Conservation (phyloP, 2,113 vertebrate species). For the Stegastes partitus region DNA sequence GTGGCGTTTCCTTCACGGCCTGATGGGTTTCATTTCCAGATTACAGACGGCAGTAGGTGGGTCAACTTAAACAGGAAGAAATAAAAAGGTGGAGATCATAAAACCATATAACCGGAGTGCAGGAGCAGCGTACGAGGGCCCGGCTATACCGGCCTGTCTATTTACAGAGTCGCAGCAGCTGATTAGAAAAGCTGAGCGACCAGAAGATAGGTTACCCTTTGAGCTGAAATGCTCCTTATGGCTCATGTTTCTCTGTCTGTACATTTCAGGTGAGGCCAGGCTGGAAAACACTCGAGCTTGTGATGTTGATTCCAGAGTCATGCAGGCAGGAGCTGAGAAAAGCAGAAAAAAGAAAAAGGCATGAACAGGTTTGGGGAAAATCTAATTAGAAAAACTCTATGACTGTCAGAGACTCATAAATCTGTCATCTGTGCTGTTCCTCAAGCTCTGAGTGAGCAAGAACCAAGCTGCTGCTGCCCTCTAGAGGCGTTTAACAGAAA, state of each 20-base stretch:
- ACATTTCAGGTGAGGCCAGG: neutral
- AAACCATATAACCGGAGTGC: neutral
- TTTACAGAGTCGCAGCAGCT: too few relatives aligned
- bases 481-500: conserved; percentile 59
- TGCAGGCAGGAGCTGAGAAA: neutral
- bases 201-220: too few relatives aligned
- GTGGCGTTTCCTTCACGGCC: conserved; percentile 10
- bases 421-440: neutral
- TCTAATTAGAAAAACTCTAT: too few relatives aligned
- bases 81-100: conserved; percentile 1
- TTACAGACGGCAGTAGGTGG: neutral
- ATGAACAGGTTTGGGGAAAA: neutral
- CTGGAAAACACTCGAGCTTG: neutral
- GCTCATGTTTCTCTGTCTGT: too few relatives aligned
- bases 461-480: conserved; percentile 64
- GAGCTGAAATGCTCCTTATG: too few relatives aligned
- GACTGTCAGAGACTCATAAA: too few relatives aligned
- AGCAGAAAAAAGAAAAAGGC: neutral
- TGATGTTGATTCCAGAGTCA: neutral
- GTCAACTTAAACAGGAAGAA: neutral
- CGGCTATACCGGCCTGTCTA: neutral
- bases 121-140: neutral
- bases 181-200: too few relatives aligned
- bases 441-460: neutral
- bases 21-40: conserved; percentile 45